Base-by-base conservation (phyloP, 64 coral and sea anemone species). In the Acropora tenuis region DNA sequence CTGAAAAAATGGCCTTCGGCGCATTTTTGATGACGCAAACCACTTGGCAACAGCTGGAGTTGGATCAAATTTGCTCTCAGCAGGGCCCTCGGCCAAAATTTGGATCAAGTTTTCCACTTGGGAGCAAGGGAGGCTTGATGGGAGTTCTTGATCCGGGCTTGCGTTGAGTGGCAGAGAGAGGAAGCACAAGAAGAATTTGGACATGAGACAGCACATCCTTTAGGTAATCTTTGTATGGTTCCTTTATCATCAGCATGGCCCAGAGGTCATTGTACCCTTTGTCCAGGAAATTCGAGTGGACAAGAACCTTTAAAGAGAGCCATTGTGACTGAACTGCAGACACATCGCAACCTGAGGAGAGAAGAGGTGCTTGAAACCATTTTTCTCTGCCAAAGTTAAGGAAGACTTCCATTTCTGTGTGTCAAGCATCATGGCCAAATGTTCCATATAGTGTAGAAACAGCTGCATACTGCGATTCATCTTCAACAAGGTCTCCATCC, bases 51-150 rank as follows among this genome's bases (percentile, higher is more conserved):
- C 78, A 82, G 78, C 77, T 90, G 89, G 43, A 80, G 43, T 68
- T 73, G 67, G 78, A 48, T 90, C 57, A 20, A 48, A 90, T 17
- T 90, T 76, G n/a, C 47, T 65, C 13, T 81, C 52, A 73, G 77
- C 30, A 72, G 89, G 89, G 57, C 89, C 89, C 78, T 82, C 89
- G 50, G 78, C 77, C 30, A 66, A 90, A 82, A 90, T 90, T 43
- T 66, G 43, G 44, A 82, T 90, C 89, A 90, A 82, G 53, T 9
- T 6, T 74, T 90, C 89, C 6, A 41, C 18, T 68, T 16, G 20
- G 77, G 17, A 17, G 57, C 89, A 17, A 82, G 78, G 78, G 57
- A 67, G 77, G 66, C 77, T 50, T 78, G 57, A 50, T 15, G 58
- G 48, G 47, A 47, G 43, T 73, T 90, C 30, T 30, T 30, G 30